Evolutionary conservation across 1,140 invertebrate genomes (phyloP).

Genomic region (Forficula auricularia): DNA sequence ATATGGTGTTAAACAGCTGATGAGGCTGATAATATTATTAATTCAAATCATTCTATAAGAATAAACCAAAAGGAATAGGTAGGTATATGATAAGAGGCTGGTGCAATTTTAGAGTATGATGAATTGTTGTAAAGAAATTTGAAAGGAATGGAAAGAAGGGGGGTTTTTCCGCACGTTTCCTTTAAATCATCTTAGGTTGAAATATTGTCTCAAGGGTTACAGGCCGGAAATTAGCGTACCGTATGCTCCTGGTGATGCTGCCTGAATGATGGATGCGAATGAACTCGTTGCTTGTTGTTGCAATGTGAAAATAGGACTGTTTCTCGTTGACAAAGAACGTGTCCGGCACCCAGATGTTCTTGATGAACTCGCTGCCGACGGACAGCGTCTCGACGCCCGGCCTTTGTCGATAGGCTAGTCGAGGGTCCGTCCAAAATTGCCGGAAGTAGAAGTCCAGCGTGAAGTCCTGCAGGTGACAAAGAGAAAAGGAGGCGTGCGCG

Average conservation of each 20-base stretch:
- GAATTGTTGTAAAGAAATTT: too few species aligned
- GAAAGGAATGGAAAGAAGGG: too few species aligned
- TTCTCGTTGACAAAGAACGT: slow-evolving; percentile 98
- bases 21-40: too few species aligned
- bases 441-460: slow-evolving; percentile 98
- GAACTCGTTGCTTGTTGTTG: slow-evolving; percentile 93
- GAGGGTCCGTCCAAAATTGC: slow-evolving; percentile 92
- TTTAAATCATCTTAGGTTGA: too few species aligned
- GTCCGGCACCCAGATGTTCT: slow-evolving; percentile 96
- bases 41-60: too few species aligned
- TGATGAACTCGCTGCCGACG: slow-evolving; percentile 85
- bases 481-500: slow-evolving; percentile 9
- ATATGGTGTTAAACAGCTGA: too few species aligned
- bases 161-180: too few species aligned
- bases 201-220: too few species aligned
- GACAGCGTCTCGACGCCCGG: slow-evolving; percentile 74
- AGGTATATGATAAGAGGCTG: too few species aligned
- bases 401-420: slow-evolving; percentile 74
- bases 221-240: slow-evolving; percentile 33
- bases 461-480: slow-evolving; percentile 59
- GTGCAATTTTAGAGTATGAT: too few species aligned
- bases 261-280: slow-evolving; percentile 88
- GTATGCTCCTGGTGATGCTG: slow-evolving; percentile 84
- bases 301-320: slow-evolving; percentile 94
- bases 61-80: too few species aligned